Conservation (phyloP, 1,140 invertebrate species). For the Atta colombica region DNA sequence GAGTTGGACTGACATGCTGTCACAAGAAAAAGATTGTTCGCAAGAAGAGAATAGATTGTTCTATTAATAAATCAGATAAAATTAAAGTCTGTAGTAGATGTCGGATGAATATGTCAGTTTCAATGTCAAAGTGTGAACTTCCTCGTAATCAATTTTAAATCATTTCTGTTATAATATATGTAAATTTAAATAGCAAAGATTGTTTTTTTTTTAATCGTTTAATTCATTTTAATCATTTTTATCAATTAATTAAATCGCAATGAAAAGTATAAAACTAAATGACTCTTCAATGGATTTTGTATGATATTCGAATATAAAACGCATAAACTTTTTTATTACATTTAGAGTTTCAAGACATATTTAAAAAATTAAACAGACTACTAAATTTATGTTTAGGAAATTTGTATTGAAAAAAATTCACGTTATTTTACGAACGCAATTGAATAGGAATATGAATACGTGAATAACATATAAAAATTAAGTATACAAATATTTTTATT, state of each 20-base stretch:
- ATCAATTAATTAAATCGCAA: background rate
- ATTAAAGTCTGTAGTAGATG: slow-evolving; percentile 18
- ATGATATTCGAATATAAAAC: background rate
- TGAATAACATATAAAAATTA: background rate
- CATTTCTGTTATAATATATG: background rate
- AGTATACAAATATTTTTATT: background rate
- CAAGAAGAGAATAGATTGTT: slow-evolving; percentile 11
- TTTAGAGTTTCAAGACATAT: background rate
- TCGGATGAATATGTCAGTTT: background rate
- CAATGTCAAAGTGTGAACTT: background rate
- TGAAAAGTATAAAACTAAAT: background rate
- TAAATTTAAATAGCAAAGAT: background rate
- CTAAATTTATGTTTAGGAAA: slow-evolving; percentile 5
- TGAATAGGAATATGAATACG: background rate
- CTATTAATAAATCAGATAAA: slow-evolving; percentile 34
- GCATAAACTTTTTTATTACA: background rate
- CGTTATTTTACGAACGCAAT: background rate
- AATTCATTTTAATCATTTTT: background rate
- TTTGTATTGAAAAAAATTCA: background rate
- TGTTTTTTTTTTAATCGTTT: background rate
- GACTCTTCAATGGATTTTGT: background rate
- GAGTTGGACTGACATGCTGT: slow-evolving; percentile 12
- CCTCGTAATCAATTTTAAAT: background rate
- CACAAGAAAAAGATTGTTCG: slow-evolving; percentile 36
- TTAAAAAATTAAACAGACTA: background rate